Evolutionary conservation across 2,797 vertebrate species (phyloP).

Genomic region (Chanos chanos): DNA sequence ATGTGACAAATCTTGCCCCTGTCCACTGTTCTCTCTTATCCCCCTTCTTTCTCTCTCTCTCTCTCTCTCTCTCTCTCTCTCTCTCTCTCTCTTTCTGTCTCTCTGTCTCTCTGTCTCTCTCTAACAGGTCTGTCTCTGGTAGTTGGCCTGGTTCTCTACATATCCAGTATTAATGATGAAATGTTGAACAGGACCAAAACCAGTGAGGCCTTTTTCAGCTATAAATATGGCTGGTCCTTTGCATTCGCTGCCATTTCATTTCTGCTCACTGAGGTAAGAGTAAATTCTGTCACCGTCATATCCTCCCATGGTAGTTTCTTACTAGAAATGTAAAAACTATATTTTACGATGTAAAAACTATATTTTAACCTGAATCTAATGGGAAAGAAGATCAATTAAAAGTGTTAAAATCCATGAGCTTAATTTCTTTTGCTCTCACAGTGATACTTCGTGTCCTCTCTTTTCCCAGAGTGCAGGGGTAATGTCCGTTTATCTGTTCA

Average conservation of each 20-base stretch:
- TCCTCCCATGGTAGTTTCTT: no score
- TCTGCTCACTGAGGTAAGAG: conserved; percentile 83
- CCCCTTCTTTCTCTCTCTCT: neutral
- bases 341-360: no score
- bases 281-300: neutral
- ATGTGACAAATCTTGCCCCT: neutral
- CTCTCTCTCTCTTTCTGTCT: neutral
- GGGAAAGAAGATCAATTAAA: no score
- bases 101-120: neutral
- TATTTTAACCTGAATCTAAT: no score
- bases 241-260: conserved; percentile 89
- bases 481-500: conserved; percentile 91
- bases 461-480: conserved; percentile 79
- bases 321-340: no score
- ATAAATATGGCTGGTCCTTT: conserved; percentile 90
- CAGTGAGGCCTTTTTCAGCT: conserved; percentile 83
- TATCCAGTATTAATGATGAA: conserved; percentile 90
- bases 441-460: neutral
- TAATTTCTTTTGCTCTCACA: neutral
- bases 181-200: conserved; percentile 86
- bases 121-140: conserved; percentile 78
- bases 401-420: neutral
- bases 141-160: conserved; percentile 88
- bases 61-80: neutral
- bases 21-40: neutral